A percentile compares a stretch with the other conserved stretches of the same genome.
phyloP scores from a whole-genome alignment of 2,797 vertebrate species.

The Rhynchotus rufescens region DNA sequence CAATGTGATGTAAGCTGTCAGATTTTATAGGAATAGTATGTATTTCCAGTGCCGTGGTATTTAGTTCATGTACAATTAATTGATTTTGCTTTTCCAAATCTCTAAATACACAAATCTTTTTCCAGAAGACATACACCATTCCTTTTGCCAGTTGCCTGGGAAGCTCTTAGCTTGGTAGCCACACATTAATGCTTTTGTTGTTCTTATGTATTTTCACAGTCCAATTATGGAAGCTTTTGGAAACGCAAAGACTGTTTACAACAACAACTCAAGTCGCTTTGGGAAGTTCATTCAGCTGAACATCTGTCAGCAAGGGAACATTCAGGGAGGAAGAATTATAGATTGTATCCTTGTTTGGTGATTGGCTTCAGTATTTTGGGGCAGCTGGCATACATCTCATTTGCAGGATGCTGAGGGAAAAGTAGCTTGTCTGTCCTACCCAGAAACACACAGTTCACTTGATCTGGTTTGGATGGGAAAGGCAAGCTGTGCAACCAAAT shows the following conservation, averaged over 20 bases:
- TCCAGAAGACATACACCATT: neutral
- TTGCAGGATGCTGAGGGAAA: neutral
- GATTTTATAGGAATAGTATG: neutral
- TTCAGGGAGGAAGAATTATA: constrained; percentile 93
- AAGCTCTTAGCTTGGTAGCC: neutral
- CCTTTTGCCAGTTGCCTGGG: neutral
- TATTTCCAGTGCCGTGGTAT: neutral
- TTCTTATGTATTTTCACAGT: constrained; percentile 73
- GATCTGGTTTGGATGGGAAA: neutral
- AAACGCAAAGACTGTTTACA: constrained; percentile 96
- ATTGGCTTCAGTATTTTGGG: neutral
- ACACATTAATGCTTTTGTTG: neutral
- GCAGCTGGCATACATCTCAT: fast-evolving
- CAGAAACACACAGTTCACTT: neutral
- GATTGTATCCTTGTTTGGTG: constrained; percentile 93
- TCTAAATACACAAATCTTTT: neutral
- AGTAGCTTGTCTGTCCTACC: neutral
- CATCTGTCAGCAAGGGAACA: constrained; percentile 94
- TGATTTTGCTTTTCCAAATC: neutral
- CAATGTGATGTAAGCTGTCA: neutral
- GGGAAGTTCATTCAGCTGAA: constrained; percentile 97
- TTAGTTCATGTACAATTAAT: neutral
- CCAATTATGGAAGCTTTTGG: constrained; percentile 99
- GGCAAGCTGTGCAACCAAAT: neutral
- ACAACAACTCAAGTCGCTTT: constrained; percentile 98